Percentiles rank a stretch among this genome's conserved stretches.
phyloP scores from a whole-genome alignment of 2,888 invertebrate species.

The Cosmopolites sordidus region DNA sequence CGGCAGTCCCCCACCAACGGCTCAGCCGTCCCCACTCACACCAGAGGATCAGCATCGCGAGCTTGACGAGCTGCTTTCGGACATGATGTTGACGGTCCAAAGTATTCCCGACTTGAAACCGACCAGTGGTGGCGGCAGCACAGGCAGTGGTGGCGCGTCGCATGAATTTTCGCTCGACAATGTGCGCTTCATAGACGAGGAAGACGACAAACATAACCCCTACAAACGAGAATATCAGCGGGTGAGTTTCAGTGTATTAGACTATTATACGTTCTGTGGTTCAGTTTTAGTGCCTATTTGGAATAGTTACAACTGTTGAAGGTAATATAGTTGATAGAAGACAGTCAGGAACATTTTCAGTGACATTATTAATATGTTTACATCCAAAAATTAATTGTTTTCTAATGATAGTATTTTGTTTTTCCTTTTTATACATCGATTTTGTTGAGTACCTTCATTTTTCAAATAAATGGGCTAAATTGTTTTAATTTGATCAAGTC shows the following conservation, averaged over 20 bases:
- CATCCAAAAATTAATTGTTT: no score
- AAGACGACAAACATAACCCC: slow-evolving; percentile 27
- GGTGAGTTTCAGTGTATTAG: slow-evolving; percentile 20
- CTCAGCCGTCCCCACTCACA: slow-evolving; percentile 49
- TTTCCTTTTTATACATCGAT: no score
- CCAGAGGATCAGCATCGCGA: slow-evolving; percentile 60
- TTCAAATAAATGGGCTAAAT: no score
- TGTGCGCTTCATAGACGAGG: slow-evolving; percentile 47
- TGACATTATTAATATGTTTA: no score
- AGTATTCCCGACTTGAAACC: slow-evolving; percentile 63
- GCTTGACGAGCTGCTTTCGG: slow-evolving; percentile 78
- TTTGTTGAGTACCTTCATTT: no score
- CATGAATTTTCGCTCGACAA: slow-evolving; percentile 40
- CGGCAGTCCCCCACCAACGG: slow-evolving; percentile 47
- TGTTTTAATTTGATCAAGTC: no score
- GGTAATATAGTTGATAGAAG: no score
- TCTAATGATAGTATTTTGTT: no score
- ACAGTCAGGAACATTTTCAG: no score
- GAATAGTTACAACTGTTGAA: no score
- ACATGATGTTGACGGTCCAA: slow-evolving; percentile 85
- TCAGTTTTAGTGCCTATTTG: no score
- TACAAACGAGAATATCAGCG: slow-evolving; percentile 20
- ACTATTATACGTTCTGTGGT: no score
- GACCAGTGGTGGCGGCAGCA: slow-evolving; percentile 29
- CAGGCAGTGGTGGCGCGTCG: slow-evolving; percentile 17